These are phyloP conservation scores for Diceros bicornis DNA, from an alignment of 2,797 vertebrate genomes.

Conservation along the genomic window DNA sequence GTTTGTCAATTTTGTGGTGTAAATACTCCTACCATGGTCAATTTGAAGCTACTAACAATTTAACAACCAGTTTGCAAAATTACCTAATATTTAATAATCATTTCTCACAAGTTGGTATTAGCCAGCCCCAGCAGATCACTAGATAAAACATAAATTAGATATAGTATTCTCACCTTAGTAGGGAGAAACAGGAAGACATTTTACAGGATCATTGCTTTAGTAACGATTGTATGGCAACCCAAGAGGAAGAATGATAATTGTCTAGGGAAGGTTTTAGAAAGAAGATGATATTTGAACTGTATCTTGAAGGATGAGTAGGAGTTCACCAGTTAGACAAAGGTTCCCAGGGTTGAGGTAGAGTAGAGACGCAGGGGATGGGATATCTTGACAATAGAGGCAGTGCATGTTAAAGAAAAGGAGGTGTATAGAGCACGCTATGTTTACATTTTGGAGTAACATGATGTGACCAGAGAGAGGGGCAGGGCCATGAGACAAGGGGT, in stretches of 20 bases:
- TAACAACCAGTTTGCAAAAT: not conserved
- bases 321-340: not conserved
- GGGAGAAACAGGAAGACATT: not conserved
- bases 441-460: not conserved
- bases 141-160: not conserved
- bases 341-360: not conserved
- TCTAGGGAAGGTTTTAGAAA: not conserved
- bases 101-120: not conserved
- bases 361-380: not conserved
- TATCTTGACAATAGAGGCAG: not conserved
- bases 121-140: not conserved
- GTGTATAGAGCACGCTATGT: not conserved
- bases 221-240: not conserved
- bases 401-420: not conserved
- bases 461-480: not conserved
- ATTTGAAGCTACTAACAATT: not conserved
- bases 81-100: not conserved
- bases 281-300: no score
- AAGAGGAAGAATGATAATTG: not conserved
- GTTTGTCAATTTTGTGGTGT: not conserved
- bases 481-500: accelerated
- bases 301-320: not conserved
- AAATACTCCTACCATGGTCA: not conserved
- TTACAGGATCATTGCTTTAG: not conserved
- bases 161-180: not conserved